Percentiles rank a stretch among this genome's conserved stretches.
Conservation (phyloP, 2,888 invertebrate genomes). For the Drosophila peninsularis region DNA sequence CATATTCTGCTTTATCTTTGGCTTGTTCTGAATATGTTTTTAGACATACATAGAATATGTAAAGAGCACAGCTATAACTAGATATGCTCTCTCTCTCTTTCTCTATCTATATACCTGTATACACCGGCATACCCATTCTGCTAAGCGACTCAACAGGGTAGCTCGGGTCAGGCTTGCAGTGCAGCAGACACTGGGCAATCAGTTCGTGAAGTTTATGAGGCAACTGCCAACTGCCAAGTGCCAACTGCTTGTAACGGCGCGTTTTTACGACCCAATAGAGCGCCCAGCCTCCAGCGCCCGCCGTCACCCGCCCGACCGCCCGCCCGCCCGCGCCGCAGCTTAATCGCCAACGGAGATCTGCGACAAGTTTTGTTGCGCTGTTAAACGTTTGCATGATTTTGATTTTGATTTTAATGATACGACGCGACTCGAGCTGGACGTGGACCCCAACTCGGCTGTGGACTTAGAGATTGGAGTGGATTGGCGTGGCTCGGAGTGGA, state of each 20-base stretch:
- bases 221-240: conserved; percentile 57
- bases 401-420: conserved; percentile 71
- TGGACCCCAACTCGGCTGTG: conserved; percentile 7
- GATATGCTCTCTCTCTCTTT: no score
- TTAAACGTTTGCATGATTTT: conserved; percentile 81
- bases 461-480: conserved; percentile 14
- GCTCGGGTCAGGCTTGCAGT: conserved; percentile 31
- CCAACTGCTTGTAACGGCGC: conserved; percentile 79
- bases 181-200: conserved; percentile 54
- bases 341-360: conserved; percentile 32
- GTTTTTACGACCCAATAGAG: conserved; percentile 63
- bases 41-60: background rate
- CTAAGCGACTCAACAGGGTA: background rate
- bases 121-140: background rate
- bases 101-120: no score
- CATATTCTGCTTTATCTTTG: background rate
- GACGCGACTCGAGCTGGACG: background rate
- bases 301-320: background rate
- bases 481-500: background rate
- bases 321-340: background rate
- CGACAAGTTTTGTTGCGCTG: conserved; percentile 77
- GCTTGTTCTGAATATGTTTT: no score
- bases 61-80: background rate
- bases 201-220: conserved; percentile 64
- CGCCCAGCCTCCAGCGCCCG: background rate